Conservation (phyloP, 2,797 vertebrate genomes). For the Pterois miles region DNA sequence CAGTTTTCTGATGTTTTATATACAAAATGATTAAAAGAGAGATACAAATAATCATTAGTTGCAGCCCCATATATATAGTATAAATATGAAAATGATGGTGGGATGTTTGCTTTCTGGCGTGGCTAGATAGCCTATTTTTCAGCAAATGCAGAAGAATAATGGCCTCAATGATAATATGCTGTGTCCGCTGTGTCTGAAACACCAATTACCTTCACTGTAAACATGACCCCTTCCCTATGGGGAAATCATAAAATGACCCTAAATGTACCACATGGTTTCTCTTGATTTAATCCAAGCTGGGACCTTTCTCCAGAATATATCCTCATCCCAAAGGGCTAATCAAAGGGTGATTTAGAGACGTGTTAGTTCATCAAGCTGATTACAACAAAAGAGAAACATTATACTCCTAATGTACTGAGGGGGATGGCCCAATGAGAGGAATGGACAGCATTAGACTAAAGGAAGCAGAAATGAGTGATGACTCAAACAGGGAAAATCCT, state of each 20-base stretch:
- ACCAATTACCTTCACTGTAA: conserved; percentile 69
- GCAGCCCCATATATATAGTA: not conserved
- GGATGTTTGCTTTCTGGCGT: conserved; percentile 19
- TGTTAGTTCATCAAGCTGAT: conserved; percentile 43
- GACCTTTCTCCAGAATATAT: conserved; percentile 28
- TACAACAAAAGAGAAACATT: conserved; percentile 29
- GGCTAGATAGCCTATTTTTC: conserved; percentile 14
- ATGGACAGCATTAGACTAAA: conserved; percentile 34
- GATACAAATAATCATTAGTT: not conserved
- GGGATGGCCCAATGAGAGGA: conserved; percentile 43
- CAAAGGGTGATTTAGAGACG: conserved; percentile 23
- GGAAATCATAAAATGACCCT: conserved; percentile 68
- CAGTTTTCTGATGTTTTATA: not conserved
- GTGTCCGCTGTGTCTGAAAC: conserved; percentile 39
- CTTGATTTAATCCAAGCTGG: conserved; percentile 52
- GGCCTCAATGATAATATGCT: conserved; percentile 31
- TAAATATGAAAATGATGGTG: conserved; percentile 45
- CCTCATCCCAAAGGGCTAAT: conserved; percentile 43
- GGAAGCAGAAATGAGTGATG: conserved; percentile 48
- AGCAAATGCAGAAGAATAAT: conserved; percentile 41
- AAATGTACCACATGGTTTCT: conserved; percentile 51
- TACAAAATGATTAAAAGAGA: not conserved
- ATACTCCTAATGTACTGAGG: conserved; percentile 16
- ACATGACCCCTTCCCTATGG: conserved; percentile 66
- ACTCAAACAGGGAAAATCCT: conserved; percentile 71